phyloP scores from a whole-genome alignment of 2,888 invertebrate genomes.

The Hypomecis punctinalis region DNA sequence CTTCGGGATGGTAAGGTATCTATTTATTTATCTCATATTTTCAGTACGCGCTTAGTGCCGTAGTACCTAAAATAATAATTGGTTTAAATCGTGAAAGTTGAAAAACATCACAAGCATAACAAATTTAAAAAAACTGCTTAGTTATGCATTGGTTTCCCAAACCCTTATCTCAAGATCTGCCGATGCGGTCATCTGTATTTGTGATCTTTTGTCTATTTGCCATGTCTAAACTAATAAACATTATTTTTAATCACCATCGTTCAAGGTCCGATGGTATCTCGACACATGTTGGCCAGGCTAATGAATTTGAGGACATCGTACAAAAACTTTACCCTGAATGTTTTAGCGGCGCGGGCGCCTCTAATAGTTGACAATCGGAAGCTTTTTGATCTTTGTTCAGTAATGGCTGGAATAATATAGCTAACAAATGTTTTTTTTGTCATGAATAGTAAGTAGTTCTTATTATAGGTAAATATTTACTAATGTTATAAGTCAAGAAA shows the following conservation, averaged over 20 bases:
- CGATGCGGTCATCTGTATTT: slow-evolving; percentile 60
- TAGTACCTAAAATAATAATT: no score
- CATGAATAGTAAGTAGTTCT: no score
- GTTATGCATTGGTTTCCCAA: neutral
- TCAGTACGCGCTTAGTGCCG: no score
- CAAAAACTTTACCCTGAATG: slow-evolving; percentile 49
- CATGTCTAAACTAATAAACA: slow-evolving; percentile 62
- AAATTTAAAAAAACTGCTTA: slow-evolving; percentile 2
- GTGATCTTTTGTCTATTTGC: slow-evolving; percentile 54
- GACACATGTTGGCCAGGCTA: slow-evolving; percentile 77
- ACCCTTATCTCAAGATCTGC: slow-evolving; percentile 18
- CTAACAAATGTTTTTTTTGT: no score
- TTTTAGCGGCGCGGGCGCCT: slow-evolving; percentile 3
- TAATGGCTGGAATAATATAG: no score
- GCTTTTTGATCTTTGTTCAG: slow-evolving; percentile 32
- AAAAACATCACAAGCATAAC: no score
- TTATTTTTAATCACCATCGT: slow-evolving; percentile 64
- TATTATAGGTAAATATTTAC: no score
- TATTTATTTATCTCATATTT: no score
- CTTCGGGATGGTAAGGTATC: no score
- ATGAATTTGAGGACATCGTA: slow-evolving; percentile 66
- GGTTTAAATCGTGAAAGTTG: no score
- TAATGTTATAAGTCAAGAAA: no score
- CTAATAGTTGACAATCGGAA: slow-evolving; percentile 28
- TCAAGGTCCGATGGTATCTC: slow-evolving; percentile 65